Evolutionary conservation across 2,888 invertebrate genomes (phyloP), one percentile per base, ranked within the genome.

Genomic region (Loripinus fragilis): DNA sequence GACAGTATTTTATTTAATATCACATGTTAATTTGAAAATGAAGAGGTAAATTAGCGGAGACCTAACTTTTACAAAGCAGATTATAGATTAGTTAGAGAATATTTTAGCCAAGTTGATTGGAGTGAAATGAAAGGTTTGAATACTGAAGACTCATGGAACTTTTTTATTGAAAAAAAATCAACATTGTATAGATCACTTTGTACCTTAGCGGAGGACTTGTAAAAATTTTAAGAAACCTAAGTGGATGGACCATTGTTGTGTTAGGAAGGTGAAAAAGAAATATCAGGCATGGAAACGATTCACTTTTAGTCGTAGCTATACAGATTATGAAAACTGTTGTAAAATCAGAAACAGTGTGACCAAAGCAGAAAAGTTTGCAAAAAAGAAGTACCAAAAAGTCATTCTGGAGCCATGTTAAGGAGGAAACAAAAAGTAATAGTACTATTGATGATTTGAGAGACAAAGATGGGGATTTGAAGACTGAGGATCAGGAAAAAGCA

Each of bases 271-370:
- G 7, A 75, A 75, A 25, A 75, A 75, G 38, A 75, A 75, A n/a
- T 75, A 75, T 30, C 69, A 69, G 12, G 75, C 66, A n/a, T 75
- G 75, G 75, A 75, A 75, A 41, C 70, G 75, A 15, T 75, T 60
- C 33, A 69, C 71, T 7, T 60, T 20, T 25, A 75, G 75, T 35
- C 70, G 28, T 38, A 69, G 75, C 35, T 75, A 65, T 42, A 28
- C 1, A 10, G 60, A 60, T 33, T 60, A 60, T 60, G 60, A 2
- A 3, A 17, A 60, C 2, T 60, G 33, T 33, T 60, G 60, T 60
- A 30, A 20, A 33, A 12, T 70, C 12, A 55, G 70, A 30, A 75
- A 75, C 25, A 70, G 41, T 52, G 75, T 70, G 0, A 28, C 75
- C 23, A 69, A 75, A 17, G 75, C 75, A n/a, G 30, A 60, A 15